phyloP scores from a whole-genome alignment of 1,140 invertebrate genomes.

The Saccostrea glomerata region DNA sequence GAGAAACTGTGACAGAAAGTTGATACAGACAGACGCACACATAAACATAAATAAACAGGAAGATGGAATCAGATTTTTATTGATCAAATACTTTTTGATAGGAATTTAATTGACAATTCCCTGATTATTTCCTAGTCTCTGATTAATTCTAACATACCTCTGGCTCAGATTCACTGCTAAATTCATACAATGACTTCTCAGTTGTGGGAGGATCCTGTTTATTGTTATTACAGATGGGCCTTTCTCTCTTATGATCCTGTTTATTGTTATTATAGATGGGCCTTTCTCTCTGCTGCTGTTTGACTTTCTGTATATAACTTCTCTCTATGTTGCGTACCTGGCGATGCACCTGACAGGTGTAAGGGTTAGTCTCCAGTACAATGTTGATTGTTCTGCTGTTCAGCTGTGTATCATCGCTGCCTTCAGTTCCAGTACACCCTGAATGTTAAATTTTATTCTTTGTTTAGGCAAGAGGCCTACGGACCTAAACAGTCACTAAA shows the following conservation, averaged over 20 bases:
- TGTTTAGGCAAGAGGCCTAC: too few relatives aligned
- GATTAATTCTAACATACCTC: background rate
- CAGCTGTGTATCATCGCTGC: constrained; percentile 45
- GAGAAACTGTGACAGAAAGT: too few relatives aligned
- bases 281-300: background rate
- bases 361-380: constrained; percentile 66
- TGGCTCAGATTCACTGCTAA: constrained; percentile 44
- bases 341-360: constrained; percentile 69
- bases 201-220: background rate
- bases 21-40: too few relatives aligned
- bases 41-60: too few relatives aligned
- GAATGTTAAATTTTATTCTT: background rate
- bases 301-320: constrained; percentile 56
- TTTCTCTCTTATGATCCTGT: background rate
- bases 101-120: too few relatives aligned
- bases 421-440: constrained; percentile 53
- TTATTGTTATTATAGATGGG: background rate
- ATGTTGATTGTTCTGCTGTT: constrained; percentile 74
- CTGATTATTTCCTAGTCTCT: too few relatives aligned
- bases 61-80: too few relatives aligned
- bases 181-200: constrained; percentile 38
- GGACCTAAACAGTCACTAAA: too few relatives aligned
- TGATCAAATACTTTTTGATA: too few relatives aligned
- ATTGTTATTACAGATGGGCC: background rate
- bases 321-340: constrained; percentile 65